Conservation (phyloP, 2,888 invertebrate genomes). For the Cosmorhoe ocellata region DNA sequence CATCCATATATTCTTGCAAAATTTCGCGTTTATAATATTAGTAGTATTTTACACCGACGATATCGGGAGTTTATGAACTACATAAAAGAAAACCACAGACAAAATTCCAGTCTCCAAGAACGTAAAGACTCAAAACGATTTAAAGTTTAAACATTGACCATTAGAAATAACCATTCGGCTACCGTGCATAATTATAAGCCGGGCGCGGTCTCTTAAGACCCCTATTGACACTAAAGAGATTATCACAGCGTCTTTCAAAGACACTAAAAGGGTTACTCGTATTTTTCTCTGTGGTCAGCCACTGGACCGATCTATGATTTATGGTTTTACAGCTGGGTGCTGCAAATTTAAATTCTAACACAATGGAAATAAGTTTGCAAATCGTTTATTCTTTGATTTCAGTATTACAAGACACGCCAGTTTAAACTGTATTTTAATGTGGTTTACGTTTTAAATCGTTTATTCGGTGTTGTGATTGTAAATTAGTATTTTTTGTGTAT, state of each 20-base stretch:
- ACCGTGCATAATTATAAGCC: constrained; percentile 26
- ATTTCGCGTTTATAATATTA: no score
- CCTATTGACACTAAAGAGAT: constrained; percentile 38
- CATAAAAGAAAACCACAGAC: no score
- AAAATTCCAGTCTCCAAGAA: background rate
- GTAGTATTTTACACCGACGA: no score
- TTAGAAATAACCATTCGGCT: constrained; percentile 11
- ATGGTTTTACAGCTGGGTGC: constrained; percentile 2
- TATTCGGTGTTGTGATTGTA: background rate
- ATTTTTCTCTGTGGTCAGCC: constrained; percentile 22
- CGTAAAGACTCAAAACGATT: constrained; percentile 26
- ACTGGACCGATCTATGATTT: constrained; percentile 15
- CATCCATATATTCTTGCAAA: no score
- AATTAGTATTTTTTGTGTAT: constrained; percentile 6
- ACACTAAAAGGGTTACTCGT: constrained; percentile 28
- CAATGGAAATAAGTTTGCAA: background rate
- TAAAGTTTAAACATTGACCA: constrained; percentile 25
- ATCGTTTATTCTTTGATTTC: background rate
- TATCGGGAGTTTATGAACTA: no score
- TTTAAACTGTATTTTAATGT: constrained; percentile 2
- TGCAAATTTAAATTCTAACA: constrained; percentile 11
- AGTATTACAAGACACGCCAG: background rate
- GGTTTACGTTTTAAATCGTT: constrained; percentile 12
- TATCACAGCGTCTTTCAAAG: constrained; percentile 32
- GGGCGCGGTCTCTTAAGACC: constrained; percentile 29